phyloP scores from a whole-genome alignment of 1,140 invertebrate species.

The Tribolium castaneum region DNA sequence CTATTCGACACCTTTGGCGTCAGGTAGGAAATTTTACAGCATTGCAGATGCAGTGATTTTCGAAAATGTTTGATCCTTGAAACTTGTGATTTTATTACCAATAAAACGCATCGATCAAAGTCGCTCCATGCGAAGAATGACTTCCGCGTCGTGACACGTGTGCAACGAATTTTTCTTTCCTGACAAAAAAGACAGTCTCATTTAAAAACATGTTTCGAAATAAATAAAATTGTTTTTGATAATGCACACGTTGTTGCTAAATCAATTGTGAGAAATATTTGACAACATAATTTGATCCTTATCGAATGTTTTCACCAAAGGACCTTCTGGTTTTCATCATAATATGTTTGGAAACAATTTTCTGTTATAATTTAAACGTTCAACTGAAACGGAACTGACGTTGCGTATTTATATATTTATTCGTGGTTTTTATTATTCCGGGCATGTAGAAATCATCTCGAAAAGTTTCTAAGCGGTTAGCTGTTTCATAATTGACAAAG shows the following conservation, averaged over 20 bases:
- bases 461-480: background rate
- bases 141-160: conserved; percentile 1
- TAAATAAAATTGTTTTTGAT: background rate
- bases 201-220: background rate
- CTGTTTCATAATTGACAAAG: too few species aligned
- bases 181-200: background rate
- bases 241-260: background rate
- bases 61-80: background rate
- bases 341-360: background rate
- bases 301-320: background rate
- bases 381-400: background rate
- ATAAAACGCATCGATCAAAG: conserved; percentile 8
- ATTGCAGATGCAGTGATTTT: too few species aligned
- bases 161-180: background rate
- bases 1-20: background rate
- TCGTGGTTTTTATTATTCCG: background rate
- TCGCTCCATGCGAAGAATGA: background rate
- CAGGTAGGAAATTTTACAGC: background rate
- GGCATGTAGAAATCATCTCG: background rate
- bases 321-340: background rate
- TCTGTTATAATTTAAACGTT: background rate
- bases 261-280: background rate
- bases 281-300: background rate
- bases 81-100: conserved; percentile 19
- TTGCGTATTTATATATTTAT: background rate